These are phyloP conservation scores for Netelia fuscicornis DNA, from an alignment of 2,888 invertebrate species.

Conservation along the genomic window DNA sequence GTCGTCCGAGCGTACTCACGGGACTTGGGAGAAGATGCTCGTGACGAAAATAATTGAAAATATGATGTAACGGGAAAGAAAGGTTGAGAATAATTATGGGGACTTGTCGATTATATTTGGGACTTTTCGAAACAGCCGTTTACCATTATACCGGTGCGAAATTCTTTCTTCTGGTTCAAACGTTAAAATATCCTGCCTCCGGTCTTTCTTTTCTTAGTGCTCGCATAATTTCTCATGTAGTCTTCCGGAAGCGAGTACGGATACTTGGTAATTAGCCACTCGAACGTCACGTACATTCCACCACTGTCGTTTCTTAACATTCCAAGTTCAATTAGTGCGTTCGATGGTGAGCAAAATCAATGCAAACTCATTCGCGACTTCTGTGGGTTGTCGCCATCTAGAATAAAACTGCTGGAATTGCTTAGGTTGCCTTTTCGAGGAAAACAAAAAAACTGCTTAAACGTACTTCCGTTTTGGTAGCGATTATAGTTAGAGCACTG, in stretches of 20 bases:
- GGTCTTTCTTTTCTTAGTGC: slow-evolving; percentile 19
- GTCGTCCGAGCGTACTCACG: slow-evolving; percentile 24
- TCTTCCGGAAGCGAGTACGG: slow-evolving; percentile 61
- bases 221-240: slow-evolving; percentile 15
- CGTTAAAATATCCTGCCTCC: slow-evolving; percentile 19
- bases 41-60: slow-evolving; percentile 15
- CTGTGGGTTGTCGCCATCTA: background rate
- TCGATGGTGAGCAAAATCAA: background rate
- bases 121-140: background rate
- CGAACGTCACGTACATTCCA: slow-evolving; percentile 38
- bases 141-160: slow-evolving; percentile 28
- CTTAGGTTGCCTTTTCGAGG: slow-evolving; percentile 17
- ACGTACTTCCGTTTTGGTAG: background rate
- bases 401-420: slow-evolving; percentile 11
- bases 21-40: slow-evolving; percentile 15
- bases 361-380: background rate
- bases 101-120: background rate
- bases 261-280: slow-evolving; percentile 22
- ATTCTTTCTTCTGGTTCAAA: slow-evolving; percentile 4
- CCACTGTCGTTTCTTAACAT: slow-evolving; percentile 42
- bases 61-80: background rate
- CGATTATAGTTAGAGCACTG: slow-evolving; percentile 52
- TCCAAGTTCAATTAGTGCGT: slow-evolving; percentile 34
- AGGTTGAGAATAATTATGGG: background rate
- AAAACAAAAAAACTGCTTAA: background rate